Evolutionary conservation across 1,140 invertebrate genomes (phyloP).

Genomic region (Frieseomelitta varia): DNA sequence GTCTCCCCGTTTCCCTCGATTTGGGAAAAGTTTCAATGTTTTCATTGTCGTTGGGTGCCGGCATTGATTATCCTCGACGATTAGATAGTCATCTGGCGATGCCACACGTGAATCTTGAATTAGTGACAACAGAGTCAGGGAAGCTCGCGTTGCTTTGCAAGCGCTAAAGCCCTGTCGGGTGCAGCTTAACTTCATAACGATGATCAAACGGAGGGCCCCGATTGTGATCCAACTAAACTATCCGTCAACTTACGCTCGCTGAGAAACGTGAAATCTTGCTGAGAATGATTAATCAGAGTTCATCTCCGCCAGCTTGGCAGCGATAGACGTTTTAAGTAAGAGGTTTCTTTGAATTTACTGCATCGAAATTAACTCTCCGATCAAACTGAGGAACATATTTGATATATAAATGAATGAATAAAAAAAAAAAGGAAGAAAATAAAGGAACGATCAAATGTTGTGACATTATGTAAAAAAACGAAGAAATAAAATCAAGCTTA

Average conservation of each 20-base stretch:
- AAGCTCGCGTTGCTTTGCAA: background rate
- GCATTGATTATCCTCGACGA: no score
- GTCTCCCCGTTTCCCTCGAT: background rate
- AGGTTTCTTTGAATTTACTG: background rate
- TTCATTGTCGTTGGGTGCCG: no score
- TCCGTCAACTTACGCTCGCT: background rate
- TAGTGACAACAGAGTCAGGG: background rate
- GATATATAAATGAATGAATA: background rate
- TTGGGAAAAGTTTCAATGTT: fast-evolving
- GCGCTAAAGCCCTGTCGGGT: constrained; percentile 5
- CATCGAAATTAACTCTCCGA: background rate
- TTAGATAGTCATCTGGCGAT: no score
- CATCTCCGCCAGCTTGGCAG: background rate
- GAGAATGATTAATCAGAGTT: background rate
- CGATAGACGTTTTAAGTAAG: background rate
- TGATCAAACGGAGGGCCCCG: constrained; percentile 26
- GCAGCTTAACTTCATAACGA: constrained; percentile 18
- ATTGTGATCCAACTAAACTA: constrained; percentile 19
- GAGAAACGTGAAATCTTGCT: background rate
- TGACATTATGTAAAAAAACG: no score
- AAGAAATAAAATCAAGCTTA: background rate
- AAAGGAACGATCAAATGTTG: no score
- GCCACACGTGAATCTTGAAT: no score
- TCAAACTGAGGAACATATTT: background rate
- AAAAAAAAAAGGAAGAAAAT: background rate